Base-by-base conservation (phyloP, 1,140 invertebrate genomes). In the Neoseiulus cucumeris region DNA sequence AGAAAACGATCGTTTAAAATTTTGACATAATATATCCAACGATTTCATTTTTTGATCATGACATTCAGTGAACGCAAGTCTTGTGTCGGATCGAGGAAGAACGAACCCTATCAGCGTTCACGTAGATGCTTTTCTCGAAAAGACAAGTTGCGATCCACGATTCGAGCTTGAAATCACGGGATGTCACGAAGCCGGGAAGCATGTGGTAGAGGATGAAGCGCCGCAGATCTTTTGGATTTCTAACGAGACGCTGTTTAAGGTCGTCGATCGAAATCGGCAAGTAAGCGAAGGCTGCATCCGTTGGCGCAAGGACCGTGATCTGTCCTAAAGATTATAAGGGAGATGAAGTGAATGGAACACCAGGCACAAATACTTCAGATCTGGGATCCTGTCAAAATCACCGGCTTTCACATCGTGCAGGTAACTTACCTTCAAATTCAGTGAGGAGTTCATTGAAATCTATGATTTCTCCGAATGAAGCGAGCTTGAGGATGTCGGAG, bases 201-300 rank as follows among this genome's bases (percentile, higher is more conserved):
- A 59, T 14, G 22, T 59, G 51, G 33, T 59, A 59, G 17, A 59
- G 51, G 22, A 59, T 59, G 51, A 59, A 59, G 22, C 51, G 51
- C 1, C 51, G 51, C 51, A 59, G 5, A 6, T 59, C 51, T 6
- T n/a, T 59, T 2, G 51, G 51, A 59, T 33, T 59, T n/a, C 51
- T 1, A 29, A 59, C 51, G 22, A 59, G 51, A 18, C 51, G 14
- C 22, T 59, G 51, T 59, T 59, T 59, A 1, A 59, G 51, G 22
- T 59, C 51, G 22, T 59, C 51, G 22, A 59, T 59, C 51, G 51
- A 59, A 59, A 59, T 59, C 22, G 51, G 51, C 51, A 59, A 25
- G 33, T 59, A 59, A 14, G 51, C 51, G 51, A 59, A 59, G 6
- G 51, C 51, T 9, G 51, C 51, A 25, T 59, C 51, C 25, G 14